Percentiles rank a stretch among this genome's conserved stretches.
These are phyloP conservation scores for Eospalax fontanierii DNA, from an alignment of 2,797 vertebrate species.

Conservation along the genomic window DNA sequence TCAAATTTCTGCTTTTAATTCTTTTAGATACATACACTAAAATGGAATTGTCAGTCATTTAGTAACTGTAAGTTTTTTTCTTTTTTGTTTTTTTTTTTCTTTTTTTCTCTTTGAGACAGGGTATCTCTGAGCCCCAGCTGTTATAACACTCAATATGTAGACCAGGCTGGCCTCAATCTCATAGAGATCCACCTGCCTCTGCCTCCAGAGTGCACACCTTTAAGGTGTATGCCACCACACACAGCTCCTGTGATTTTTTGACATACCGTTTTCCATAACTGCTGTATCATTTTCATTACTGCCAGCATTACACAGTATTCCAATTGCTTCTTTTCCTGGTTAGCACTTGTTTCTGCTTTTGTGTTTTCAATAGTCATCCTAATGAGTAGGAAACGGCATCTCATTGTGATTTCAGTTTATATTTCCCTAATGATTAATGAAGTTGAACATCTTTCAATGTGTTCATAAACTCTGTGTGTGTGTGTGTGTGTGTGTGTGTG, in stretches of 20 bases:
- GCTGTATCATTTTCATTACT: neutral
- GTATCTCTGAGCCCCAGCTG: no score
- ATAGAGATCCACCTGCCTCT: no score
- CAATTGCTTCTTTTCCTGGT: constrained; percentile 12
- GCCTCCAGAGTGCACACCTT: no score
- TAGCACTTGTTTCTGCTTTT: neutral
- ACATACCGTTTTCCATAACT: neutral
- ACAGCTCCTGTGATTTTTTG: neutral
- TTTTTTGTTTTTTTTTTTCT: neutral
- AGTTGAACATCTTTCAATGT: constrained; percentile 8
- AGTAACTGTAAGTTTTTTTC: no score
- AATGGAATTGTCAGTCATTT: neutral
- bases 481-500: neutral
- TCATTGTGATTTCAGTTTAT: constrained; percentile 46
- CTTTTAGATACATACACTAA: neutral
- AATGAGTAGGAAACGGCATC: neutral
- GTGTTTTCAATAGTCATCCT: neutral
- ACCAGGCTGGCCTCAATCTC: no score
- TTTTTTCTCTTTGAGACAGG: no score
- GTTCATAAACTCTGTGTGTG: neutral
- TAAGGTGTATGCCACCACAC: no score
- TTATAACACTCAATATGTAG: no score
- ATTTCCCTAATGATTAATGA: constrained; percentile 57
- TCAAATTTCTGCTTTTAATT: constrained; percentile 1
- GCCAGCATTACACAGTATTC: neutral